Percentiles rank a stretch among this genome's conserved stretches.
Conservation (phyloP, 2,113 vertebrate genomes). For the Pungitius pungitius region DNA sequence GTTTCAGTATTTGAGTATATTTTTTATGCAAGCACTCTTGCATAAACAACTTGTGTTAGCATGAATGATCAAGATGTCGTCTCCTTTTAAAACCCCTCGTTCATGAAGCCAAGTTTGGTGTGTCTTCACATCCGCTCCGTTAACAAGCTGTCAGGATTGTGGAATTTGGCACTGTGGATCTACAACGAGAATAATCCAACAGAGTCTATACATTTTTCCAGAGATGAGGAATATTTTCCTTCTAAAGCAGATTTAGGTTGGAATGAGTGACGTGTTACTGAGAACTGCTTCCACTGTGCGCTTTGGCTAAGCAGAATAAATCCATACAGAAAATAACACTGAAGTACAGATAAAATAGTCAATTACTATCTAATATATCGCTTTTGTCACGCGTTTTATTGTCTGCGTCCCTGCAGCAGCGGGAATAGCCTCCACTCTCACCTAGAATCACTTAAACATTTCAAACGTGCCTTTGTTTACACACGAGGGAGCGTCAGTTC, state of each 20-base stretch:
- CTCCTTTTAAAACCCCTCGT: background rate
- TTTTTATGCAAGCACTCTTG: no score
- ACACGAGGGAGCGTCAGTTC: background rate
- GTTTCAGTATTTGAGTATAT: background rate
- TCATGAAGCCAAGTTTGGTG: background rate
- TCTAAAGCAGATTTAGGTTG: background rate
- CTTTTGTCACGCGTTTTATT: background rate
- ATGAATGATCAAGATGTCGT: background rate
- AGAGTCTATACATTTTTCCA: background rate
- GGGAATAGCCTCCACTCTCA: background rate
- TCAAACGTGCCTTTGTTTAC: background rate
- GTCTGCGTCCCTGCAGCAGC: background rate
- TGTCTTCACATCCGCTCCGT: background rate
- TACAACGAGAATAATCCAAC: background rate
- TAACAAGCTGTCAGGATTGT: background rate
- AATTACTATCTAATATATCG: background rate
- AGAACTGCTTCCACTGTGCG: background rate
- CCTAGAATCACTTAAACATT: background rate
- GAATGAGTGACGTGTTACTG: background rate
- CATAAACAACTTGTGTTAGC: background rate
- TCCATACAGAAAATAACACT: background rate
- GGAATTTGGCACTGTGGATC: background rate
- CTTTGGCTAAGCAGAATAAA: background rate
- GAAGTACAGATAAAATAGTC: background rate
- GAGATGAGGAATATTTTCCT: background rate